Base-by-base conservation (phyloP, 2,888 invertebrate species). In the Synergus umbraculus region DNA sequence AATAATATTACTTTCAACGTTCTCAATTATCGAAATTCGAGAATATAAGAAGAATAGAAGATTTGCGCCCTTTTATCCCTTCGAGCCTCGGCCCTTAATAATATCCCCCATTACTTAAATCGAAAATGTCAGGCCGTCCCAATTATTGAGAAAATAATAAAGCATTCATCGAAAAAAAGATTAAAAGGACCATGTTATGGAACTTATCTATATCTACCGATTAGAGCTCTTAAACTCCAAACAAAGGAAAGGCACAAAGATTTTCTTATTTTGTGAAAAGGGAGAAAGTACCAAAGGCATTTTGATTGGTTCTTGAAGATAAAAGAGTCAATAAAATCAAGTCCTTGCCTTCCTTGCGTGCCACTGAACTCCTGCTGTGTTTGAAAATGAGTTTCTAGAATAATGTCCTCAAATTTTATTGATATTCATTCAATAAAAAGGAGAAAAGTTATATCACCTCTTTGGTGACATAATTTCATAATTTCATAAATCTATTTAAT, bases 321-420 rank as follows among this genome's bases (percentile, higher is more conserved):
- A 44, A 46, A 22, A 69, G 69, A 49, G 69, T 69, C 69, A 69
- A 69, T 69, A 69, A 69, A 69, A 49, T 69, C 46, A 58, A 58
- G 49, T 18, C 22, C 4, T 44, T 67, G 7, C 67, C 41, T 46
- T 22, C 44, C 12, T 67, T 12, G 22, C 44, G 67, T 22, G 5
- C 44, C 67, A 22, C 22, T 18, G 41, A 67, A 67, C 18, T 10
- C 18, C 44, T 44, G 44, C 29, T 29, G 29, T 29, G 29, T 29
- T 29, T 29, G 29, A 29, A 29, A 29, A 67, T 9, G 46, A 46
- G 46, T 13, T 46, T 46, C 4, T 4, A 12, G 4, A 29, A 29
- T 29, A 46, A 46, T 46, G 46, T 46, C 13, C 13, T 4, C 46
- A 46, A 12, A 46, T 12, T 12, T 4, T 7, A 43, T 43, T 29